Evolutionary conservation across 2,113 vertebrate genomes (phyloP).

Genomic region (Furnarius figulus): DNA sequence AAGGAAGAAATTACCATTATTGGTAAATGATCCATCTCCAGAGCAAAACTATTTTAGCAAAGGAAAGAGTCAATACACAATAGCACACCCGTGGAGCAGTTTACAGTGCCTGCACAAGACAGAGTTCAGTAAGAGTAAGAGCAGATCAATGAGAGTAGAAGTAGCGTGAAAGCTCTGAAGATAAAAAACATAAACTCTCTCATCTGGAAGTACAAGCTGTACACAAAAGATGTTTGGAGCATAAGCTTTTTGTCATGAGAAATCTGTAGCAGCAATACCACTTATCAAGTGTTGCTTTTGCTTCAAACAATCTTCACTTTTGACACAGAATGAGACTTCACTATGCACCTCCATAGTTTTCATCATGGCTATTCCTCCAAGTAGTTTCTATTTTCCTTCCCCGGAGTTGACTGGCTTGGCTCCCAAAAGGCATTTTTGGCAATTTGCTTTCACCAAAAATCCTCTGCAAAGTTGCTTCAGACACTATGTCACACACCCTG

Average conservation of each 20-base stretch:
- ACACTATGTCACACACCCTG: neutral
- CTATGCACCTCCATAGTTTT: neutral
- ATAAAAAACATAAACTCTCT: neutral
- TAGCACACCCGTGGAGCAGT: neutral
- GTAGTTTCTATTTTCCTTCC: neutral
- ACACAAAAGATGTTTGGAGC: neutral
- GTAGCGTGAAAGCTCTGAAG: neutral
- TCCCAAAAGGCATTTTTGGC: neutral
- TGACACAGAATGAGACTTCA: neutral
- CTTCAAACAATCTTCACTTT: neutral
- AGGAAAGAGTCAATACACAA: neutral
- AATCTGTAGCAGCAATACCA: neutral
- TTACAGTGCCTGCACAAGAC: neutral
- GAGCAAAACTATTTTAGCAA: neutral
- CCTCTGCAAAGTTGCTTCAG: neutral
- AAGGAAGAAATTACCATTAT: neutral
- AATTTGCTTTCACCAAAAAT: neutral
- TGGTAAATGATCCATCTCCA: neutral
- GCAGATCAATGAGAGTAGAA: neutral
- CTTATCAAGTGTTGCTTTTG: neutral
- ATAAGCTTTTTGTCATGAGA: neutral
- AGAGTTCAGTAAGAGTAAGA: neutral
- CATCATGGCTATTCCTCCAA: neutral
- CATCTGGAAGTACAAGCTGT: neutral
- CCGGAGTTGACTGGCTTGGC: rapidly evolving